These are phyloP conservation scores for Zonotrichia leucophrys DNA, from an alignment of 2,113 vertebrate genomes.

Conservation along the genomic window DNA sequence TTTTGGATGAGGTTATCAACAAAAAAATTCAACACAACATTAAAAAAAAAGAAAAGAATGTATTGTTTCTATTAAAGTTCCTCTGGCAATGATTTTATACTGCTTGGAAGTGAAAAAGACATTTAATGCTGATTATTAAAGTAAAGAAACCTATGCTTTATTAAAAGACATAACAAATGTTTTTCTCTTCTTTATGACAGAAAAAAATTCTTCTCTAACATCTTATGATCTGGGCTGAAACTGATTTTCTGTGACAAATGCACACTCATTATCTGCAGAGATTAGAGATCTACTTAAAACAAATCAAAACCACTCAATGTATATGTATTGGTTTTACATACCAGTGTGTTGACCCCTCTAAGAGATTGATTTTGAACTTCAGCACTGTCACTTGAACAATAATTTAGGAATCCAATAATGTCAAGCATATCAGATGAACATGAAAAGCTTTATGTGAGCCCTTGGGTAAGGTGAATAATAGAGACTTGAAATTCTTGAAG, in stretches of 20 bases:
- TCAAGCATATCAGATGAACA: not conserved
- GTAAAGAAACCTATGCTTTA: conserved; percentile 42
- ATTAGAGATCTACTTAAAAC: conserved; percentile 45
- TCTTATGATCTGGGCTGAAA: conserved; percentile 46
- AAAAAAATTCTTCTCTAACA: not conserved
- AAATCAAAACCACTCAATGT: conserved; percentile 23
- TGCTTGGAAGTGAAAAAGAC: not conserved
- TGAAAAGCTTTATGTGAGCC: not conserved
- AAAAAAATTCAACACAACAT: not conserved
- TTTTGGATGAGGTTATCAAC: not conserved
- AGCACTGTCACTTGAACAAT: not conserved
- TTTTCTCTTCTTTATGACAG: not conserved
- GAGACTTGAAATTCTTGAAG: not conserved
- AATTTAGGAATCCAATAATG: conserved; percentile 36
- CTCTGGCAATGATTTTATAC: not conserved
- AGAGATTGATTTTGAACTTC: conserved; percentile 45
- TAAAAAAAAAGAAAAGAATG: not conserved
- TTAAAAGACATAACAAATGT: conserved; percentile 10
- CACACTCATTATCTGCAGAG: conserved; percentile 38
- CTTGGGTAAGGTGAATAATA: not conserved
- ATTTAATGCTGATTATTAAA: conserved; percentile 5
- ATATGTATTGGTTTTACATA: not conserved
- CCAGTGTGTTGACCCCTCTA: conserved; percentile 13
- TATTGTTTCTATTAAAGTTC: not conserved
- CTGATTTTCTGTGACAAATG: conserved; percentile 55